Percentiles rank a stretch among this genome's conserved stretches.
phyloP scores from a whole-genome alignment of 2,113 vertebrate species.

The Pteruthius melanotis region DNA sequence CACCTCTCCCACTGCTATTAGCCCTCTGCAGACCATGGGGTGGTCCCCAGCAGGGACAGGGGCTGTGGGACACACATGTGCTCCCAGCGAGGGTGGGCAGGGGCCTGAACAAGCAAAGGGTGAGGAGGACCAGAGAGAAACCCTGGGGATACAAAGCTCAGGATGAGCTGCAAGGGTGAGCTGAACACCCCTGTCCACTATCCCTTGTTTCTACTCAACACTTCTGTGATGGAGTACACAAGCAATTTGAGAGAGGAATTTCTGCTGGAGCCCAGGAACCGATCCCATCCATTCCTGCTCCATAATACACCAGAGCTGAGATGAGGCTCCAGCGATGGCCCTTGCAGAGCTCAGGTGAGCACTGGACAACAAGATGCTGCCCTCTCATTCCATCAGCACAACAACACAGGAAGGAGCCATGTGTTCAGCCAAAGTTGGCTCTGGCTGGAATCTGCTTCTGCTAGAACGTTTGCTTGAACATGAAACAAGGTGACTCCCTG shows the following conservation, averaged over 20 bases:
- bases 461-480: background rate
- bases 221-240: background rate
- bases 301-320: background rate
- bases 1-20: background rate
- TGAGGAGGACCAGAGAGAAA: background rate
- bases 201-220: background rate
- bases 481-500: background rate
- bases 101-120: background rate
- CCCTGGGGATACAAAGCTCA: background rate
- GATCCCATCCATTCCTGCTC: background rate
- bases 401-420: background rate
- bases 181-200: background rate
- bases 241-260: background rate
- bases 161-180: background rate
- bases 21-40: rapidly evolving
- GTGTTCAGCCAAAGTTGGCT: background rate
- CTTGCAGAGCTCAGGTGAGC: background rate
- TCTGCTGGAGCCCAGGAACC: background rate
- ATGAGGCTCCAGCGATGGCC: background rate
- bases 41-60: background rate
- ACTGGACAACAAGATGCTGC: background rate
- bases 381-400: background rate
- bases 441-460: background rate
- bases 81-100: background rate
- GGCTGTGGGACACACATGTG: rapidly evolving